Evolutionary conservation across 2,797 vertebrate genomes (phyloP).

Genomic region (Neosilurus hyrtlii): DNA sequence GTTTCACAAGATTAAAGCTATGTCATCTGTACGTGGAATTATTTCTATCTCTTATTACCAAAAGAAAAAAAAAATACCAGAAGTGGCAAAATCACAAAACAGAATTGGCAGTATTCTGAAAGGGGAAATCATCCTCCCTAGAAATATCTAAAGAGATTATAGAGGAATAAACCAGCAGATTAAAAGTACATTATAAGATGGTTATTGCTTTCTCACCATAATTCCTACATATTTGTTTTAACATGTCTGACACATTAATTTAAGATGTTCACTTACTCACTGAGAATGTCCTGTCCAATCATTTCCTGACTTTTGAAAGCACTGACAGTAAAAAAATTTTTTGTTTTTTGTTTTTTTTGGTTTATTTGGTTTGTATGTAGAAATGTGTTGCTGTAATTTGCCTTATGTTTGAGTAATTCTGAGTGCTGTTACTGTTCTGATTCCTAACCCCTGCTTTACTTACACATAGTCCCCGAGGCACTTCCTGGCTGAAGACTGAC

Average conservation of each 20-base stretch:
- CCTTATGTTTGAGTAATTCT: background rate
- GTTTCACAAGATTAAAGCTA: no score
- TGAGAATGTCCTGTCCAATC: background rate
- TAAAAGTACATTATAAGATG: background rate
- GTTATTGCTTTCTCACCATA: background rate
- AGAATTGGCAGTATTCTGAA: no score
- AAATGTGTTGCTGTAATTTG: background rate
- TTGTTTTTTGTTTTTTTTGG: background rate
- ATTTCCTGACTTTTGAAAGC: background rate
- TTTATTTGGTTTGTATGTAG: background rate
- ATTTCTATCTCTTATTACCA: no score
- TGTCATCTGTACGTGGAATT: no score
- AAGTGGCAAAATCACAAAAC: no score
- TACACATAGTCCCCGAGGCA: background rate
- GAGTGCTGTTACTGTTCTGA: background rate
- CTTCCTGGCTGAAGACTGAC: background rate
- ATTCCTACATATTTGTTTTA: background rate
- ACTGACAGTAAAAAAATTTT: background rate
- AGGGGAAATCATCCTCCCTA: no score
- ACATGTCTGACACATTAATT: background rate
- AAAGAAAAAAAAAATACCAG: no score
- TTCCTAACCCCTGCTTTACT: background rate
- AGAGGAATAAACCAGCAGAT: background rate
- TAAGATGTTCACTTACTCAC: background rate
- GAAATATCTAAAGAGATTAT: background rate